Base-by-base conservation (phyloP, 2,113 vertebrate species). In the Pygoscelis antarcticus region DNA sequence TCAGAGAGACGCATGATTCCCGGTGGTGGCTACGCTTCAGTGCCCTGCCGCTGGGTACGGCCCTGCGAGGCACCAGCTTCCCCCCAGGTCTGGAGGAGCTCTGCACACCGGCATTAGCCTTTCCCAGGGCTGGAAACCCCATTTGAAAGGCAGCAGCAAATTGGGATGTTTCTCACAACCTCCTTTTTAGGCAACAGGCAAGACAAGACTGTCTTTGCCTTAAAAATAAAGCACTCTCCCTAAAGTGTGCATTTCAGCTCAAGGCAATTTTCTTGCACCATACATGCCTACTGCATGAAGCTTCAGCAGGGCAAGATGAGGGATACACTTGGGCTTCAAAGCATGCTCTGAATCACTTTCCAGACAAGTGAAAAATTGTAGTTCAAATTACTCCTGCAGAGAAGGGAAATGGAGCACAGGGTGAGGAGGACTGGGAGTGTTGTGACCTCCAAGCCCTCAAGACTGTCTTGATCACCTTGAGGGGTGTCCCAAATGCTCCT, bases 11-110 rank as follows among this genome's bases (percentile, higher is more conserved):
- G 27, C 14, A 88, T 0, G 1, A 68, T 93, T 88, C 71, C 29
- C 3, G 3, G 62, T 11, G 3, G 72, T 57, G 85, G 71, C 69
- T 94, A 74, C 0, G 1, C 38, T 93, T 80, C 76, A 85, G 54
- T 87, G 94, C n/a, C 79, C 47, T 3, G 3, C 71, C 0, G 3
- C 20, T 46, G 46, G 40, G 14, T 51, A 58, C 0, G 0, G 49
- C 42, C 36, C 72, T 46, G 23, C 0, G 1, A 42, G 57, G 54
- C 70, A 57, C 36, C 4, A 5, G 16, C 60, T 84, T 95, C 16
- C 32, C 49, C n/a, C 9, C 0, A 5, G 30, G 46, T 42, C 64
- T 58, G 66, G 23, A 58, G 62, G 36, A 77, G 34, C 16, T 76
- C 74, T 80, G 44, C 54, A 54, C 34, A 14, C 38, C 0, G 0